A percentile compares a stretch with the other conserved stretches of the same genome.
Conservation (phyloP, 2,113 vertebrate species). For the Xenus cinereus region DNA sequence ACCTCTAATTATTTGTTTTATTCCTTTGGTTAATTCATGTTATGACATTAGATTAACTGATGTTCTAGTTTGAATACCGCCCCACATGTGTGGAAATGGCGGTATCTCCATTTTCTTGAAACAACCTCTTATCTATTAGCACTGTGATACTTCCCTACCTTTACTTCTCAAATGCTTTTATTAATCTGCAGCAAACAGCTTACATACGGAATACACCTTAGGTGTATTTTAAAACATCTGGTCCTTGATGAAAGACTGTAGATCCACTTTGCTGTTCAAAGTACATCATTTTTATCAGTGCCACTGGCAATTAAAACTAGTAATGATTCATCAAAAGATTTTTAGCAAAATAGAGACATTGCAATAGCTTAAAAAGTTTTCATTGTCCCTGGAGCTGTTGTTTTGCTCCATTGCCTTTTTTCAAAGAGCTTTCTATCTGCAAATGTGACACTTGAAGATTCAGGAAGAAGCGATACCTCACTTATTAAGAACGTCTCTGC, state of each 20-base stretch:
- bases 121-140: neutral
- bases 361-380: neutral
- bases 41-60: neutral
- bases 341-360: neutral
- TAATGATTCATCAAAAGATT: neutral
- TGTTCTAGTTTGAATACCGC: neutral
- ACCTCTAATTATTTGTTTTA: neutral
- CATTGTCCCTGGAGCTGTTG: neutral
- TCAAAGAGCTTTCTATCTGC: neutral
- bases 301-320: neutral
- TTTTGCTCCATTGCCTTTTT: neutral
- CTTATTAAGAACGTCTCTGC: neutral
- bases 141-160: neutral
- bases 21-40: neutral
- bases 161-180: neutral
- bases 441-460: neutral
- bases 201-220: neutral
- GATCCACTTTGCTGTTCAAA: neutral
- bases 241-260: neutral
- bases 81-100: neutral
- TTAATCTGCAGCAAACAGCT: neutral
- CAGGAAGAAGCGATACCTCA: neutral
- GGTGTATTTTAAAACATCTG: neutral
- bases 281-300: neutral
- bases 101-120: fast-evolving